Base-by-base conservation (phyloP, 2,113 vertebrate species). In the Apeltes quadracus region DNA sequence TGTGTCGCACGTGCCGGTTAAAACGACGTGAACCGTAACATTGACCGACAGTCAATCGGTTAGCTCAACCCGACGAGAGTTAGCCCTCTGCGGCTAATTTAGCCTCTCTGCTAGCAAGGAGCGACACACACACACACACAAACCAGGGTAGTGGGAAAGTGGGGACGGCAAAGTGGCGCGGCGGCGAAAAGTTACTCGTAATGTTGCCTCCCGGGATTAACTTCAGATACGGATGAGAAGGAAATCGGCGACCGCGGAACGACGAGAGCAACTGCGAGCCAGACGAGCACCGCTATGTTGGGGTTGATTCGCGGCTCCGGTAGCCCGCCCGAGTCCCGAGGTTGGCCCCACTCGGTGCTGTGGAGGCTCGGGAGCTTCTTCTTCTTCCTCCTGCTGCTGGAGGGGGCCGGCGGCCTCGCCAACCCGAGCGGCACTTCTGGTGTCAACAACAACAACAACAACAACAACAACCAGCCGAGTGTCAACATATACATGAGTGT, bases 401-500 rank as follows among this genome's bases (percentile, higher is more conserved):
- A 91, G 7, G 84, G 90, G 79, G 86, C 90, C 56, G 77, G 79
- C 61, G 89, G 93, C 76, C 89, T 93, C 16, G 88, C 91, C 78
- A 89, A 64, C 74, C 90, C 88, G 1, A 75, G 87, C 64, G 86
- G 76, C 61, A 20, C 86, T 6, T 67, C 89, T 3, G 83, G 81
- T 39, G 69, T 82, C 82, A 78, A 46, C 80, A 84, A 69, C 77
- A 83, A 67, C 80, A 78, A 76, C 51, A 80, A 83, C 88, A 79
- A 83, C 78, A 81, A 69, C 79, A 78, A 76, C 53, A 76, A 84
- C 88, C 29, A 34, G 34, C 90, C 92, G 0, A 82, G 87, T 59
- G 90, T 94, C 86, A 95, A 94, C 87, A 91, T 95, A 2, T 95
- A 93, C 90, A 93, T 95, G 92, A 94, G 92, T 61, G 90, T 93